Evolutionary conservation across 2,797 vertebrate species (phyloP).

Genomic region (Epinephelus malabaricus): DNA sequence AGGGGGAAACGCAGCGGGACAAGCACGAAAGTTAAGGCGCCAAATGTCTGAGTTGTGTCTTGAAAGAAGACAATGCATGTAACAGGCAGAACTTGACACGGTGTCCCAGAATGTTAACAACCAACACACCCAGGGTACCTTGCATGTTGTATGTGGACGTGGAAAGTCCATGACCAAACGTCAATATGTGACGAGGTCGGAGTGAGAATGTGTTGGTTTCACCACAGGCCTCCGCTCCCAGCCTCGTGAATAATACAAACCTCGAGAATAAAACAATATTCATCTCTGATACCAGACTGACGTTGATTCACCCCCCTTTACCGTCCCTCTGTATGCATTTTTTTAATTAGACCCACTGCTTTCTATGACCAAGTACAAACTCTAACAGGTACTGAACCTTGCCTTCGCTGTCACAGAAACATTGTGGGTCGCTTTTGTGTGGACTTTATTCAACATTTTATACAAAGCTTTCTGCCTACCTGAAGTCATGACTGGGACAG

Average conservation of each 20-base stretch:
- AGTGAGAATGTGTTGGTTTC: too few relatives aligned
- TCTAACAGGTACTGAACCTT: neutral
- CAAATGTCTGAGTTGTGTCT: too few relatives aligned
- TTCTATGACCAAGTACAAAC: neutral
- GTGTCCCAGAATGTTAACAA: too few relatives aligned
- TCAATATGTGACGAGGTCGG: too few relatives aligned
- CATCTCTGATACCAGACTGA: neutral
- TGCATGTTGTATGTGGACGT: too few relatives aligned
- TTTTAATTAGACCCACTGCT: neutral
- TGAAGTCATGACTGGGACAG: neutral
- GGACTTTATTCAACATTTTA: constrained; percentile 1
- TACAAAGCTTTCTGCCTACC: constrained; percentile 1
- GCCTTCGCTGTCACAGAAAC: constrained; percentile 31
- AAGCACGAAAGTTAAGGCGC: too few relatives aligned
- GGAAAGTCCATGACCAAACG: too few relatives aligned
- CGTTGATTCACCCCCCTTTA: neutral
- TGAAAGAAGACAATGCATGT: too few relatives aligned
- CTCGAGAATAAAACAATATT: neutral
- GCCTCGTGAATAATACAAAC: neutral
- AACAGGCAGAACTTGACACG: too few relatives aligned
- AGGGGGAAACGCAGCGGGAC: too few relatives aligned
- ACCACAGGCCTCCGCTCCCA: too few relatives aligned
- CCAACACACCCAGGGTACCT: too few relatives aligned
- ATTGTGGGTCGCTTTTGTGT: neutral
- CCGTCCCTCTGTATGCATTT: neutral